Base-by-base conservation (phyloP, 2,797 vertebrate genomes). In the Sarcoramphus papa region DNA sequence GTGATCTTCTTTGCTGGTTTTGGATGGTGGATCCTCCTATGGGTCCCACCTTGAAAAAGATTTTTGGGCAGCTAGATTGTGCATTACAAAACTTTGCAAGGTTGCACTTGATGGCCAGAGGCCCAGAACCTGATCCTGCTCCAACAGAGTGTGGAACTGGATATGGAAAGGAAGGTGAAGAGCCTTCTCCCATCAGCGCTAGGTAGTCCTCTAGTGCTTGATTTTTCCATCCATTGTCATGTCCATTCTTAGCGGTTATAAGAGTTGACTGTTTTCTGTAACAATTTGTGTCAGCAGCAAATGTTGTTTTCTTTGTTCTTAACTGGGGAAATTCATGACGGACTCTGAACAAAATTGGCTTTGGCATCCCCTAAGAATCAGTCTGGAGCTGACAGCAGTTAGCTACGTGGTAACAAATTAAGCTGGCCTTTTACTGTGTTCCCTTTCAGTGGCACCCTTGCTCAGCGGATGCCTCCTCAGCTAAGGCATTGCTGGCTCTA, bases 221-320 rank as follows among this genome's bases (percentile, higher is more conserved):
- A 21, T n/a, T 86, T 65, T 65, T 60, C 75, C 51, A 54, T 48
- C 56, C 33, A 28, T 17, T 60, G 31, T 53, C 64, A 48, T 1
- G 0, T 40, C 23, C 2, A 0, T 78, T 78, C 31, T 78, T 12
- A 72, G 57, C 1, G 2, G 24, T 13, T 74, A 2, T 12, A 22
- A 62, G 35, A 64, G 11, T 10, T 83, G 17, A 23, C 35, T 45
- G 45, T 53, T 92, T 90, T 85, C 45, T 73, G 20, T 65, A 85
- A 41, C 54, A 22, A 3, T 57, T 75, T 43, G 3, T 63, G 56
- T 59, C 79, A 51, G 30, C 8, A 63, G 25, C 14, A 30, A 70
- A 63, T 25, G 10, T 37, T 72, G 27, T 84, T 73, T 62, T 69
- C 37, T 65, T 22, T 30, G 31, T 7, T 68, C 47, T 85, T 60